A percentile compares a stretch with the other conserved stretches of the same genome.
These are phyloP conservation scores for Drosophila merina DNA, from an alignment of 2,888 invertebrate genomes.

Conservation along the genomic window DNA sequence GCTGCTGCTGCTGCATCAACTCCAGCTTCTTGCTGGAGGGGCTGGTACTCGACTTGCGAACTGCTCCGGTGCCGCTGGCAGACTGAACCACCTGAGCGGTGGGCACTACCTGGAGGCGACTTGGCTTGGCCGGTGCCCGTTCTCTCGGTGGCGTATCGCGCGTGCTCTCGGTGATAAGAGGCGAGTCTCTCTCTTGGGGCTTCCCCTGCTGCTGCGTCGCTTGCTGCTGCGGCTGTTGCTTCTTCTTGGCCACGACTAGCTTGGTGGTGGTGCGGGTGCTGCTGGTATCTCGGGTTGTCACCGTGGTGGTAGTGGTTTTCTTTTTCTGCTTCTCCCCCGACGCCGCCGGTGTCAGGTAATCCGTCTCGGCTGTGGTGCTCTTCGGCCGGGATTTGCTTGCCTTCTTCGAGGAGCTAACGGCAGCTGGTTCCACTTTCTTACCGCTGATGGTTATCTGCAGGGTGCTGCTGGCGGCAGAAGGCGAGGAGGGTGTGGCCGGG, in stretches of 20 bases:
- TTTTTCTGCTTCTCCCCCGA: conserved; percentile 30
- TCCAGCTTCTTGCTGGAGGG: conserved; percentile 61
- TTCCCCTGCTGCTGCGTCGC: conserved; percentile 36
- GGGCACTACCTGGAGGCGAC: conserved; percentile 55
- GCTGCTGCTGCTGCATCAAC: conserved; percentile 59
- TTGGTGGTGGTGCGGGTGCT: conserved; percentile 62
- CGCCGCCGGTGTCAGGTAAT: conserved; percentile 68
- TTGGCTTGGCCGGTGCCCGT: conserved; percentile 82
- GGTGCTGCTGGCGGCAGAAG: conserved; percentile 62
- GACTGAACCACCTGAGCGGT: conserved; percentile 46
- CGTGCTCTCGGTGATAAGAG: conserved; percentile 80
- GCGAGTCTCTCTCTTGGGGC: conserved; percentile 53
- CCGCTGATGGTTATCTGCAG: conserved; percentile 83
- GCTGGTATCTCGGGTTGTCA: conserved; percentile 51
- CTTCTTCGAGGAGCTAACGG: conserved; percentile 31
- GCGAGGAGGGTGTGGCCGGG: conserved; percentile 38
- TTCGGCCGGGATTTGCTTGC: conserved; percentile 54
- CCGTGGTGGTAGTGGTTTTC: conserved; percentile 42
- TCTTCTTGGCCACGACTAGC: conserved; percentile 73
- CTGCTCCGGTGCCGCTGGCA: conserved; percentile 57
- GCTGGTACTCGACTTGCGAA: conserved; percentile 54
- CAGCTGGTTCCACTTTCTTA: conserved; percentile 78
- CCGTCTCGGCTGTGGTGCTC: conserved; percentile 65
- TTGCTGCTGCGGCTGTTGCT: conserved; percentile 37
- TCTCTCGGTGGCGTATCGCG: conserved; percentile 83